phyloP scores from a whole-genome alignment of 37 sponge, comb jelly and placozoan genomes.

The Beroe forskalii region DNA sequence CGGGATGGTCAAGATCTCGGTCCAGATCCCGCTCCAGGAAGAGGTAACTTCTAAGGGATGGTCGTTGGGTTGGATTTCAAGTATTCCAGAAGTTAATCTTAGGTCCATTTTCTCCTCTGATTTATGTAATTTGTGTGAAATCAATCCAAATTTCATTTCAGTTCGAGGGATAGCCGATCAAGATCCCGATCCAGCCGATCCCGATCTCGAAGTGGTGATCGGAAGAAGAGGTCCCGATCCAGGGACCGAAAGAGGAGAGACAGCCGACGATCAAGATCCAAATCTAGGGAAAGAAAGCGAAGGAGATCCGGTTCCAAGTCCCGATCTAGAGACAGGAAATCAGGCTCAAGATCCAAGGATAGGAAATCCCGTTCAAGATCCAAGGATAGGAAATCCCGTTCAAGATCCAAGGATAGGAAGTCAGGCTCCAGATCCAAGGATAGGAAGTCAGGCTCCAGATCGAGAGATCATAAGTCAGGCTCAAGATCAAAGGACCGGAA shows the following conservation, averaged over 20 bases:
- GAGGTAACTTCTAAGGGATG: background rate
- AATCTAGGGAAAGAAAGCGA: background rate
- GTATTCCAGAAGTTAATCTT: no score
- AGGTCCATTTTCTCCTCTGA: no score
- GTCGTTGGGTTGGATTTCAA: no score
- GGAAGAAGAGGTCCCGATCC: slow-evolving; percentile 16
- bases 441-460: background rate
- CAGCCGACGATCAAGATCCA: slow-evolving; percentile 7
- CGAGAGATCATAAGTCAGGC: background rate
- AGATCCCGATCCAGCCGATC: slow-evolving; percentile 24
- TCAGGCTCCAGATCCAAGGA: background rate
- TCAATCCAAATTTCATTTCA: background rate
- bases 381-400: slow-evolving; percentile 2
- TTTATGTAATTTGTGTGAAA: background rate
- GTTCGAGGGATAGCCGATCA: slow-evolving; percentile 28
- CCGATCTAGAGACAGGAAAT: background rate
- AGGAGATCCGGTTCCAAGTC: slow-evolving; percentile 17
- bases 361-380: slow-evolving; percentile 21
- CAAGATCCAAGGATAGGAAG: background rate
- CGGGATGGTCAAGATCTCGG: slow-evolving; percentile 35
- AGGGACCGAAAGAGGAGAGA: slow-evolving; percentile 19
- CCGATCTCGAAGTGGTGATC: background rate
- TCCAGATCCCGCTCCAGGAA: background rate
- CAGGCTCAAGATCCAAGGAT: slow-evolving; percentile 2
- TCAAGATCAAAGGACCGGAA: background rate